Evolutionary conservation across 2,797 vertebrate genomes (phyloP).

Genomic region (Trichosurus vulpecula): DNA sequence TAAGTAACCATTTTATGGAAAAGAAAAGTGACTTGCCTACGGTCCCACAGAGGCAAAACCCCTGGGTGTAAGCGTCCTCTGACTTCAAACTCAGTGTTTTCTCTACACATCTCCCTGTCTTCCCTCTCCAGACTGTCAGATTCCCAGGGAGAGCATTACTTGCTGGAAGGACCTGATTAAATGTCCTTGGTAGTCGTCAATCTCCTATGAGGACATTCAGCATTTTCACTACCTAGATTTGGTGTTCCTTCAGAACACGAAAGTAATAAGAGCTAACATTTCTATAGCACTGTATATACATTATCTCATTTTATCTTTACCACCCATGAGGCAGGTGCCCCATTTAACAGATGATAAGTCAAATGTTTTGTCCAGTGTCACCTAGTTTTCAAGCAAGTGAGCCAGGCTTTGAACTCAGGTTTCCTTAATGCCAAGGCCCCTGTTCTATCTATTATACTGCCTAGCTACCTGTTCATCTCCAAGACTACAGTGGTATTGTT

Average conservation of each 20-base stretch:
- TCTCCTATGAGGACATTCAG: not conserved
- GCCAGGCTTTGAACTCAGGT: not conserved
- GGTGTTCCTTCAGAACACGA: not conserved
- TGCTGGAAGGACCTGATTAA: not conserved
- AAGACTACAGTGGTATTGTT: not conserved
- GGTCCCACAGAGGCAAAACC: too few species aligned
- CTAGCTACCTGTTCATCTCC: not conserved
- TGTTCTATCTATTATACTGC: not conserved
- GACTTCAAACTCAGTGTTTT: too few species aligned
- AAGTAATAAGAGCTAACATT: not conserved
- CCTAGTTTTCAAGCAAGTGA: not conserved
- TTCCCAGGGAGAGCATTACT: not conserved
- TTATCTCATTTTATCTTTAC: not conserved
- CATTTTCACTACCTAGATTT: not conserved
- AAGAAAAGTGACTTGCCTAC: too few species aligned
- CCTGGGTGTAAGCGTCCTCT: too few species aligned
- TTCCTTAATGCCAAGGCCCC: not conserved
- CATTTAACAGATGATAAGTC: not conserved
- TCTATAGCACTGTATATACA: not conserved
- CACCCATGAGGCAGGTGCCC: not conserved
- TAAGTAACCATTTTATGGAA: too few species aligned
- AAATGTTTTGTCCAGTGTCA: not conserved
- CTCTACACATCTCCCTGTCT: not conserved
- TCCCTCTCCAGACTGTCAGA: not conserved
- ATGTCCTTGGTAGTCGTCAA: not conserved